A percentile compares a stretch with the other conserved stretches of the same genome.
phyloP scores from a whole-genome alignment of 1,140 invertebrate species.

The Papilio glaucus region DNA sequence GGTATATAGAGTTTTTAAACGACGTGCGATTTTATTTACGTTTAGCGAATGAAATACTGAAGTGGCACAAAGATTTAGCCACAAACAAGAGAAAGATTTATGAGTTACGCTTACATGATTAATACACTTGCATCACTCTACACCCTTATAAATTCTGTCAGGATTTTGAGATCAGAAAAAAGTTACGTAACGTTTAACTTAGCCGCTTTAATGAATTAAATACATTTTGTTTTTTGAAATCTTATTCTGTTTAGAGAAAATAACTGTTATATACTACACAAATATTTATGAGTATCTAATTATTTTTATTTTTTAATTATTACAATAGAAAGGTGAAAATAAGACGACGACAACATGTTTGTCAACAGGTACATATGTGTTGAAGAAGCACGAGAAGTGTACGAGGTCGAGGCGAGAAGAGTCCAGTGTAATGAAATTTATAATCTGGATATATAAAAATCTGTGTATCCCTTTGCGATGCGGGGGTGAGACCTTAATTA shows the following conservation, averaged over 20 bases:
- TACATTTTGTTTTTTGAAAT: neutral
- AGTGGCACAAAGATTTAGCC: slow-evolving; percentile 8
- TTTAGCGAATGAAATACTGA: neutral
- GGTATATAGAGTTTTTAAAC: neutral
- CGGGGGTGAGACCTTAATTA: neutral
- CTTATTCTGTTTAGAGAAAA: too few relatives aligned
- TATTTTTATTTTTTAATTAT: too few relatives aligned
- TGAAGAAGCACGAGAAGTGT: neutral
- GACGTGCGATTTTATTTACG: neutral
- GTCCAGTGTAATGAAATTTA: neutral
- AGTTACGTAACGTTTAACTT: neutral
- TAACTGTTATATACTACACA: too few relatives aligned
- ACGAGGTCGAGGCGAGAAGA: too few relatives aligned
- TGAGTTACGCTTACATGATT: slow-evolving; percentile 3
- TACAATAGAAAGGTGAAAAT: too few relatives aligned
- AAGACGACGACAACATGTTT: too few relatives aligned
- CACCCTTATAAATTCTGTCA: neutral
- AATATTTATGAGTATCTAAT: too few relatives aligned
- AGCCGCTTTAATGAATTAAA: neutral
- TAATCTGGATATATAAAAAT: neutral
- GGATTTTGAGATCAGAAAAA: neutral
- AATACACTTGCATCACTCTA: neutral
- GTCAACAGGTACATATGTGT: neutral
- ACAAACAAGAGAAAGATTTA: slow-evolving; percentile 4
- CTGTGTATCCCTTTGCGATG: neutral